Conservation (phyloP, 1,140 invertebrate genomes). For the Paraescarpia echinospica region DNA sequence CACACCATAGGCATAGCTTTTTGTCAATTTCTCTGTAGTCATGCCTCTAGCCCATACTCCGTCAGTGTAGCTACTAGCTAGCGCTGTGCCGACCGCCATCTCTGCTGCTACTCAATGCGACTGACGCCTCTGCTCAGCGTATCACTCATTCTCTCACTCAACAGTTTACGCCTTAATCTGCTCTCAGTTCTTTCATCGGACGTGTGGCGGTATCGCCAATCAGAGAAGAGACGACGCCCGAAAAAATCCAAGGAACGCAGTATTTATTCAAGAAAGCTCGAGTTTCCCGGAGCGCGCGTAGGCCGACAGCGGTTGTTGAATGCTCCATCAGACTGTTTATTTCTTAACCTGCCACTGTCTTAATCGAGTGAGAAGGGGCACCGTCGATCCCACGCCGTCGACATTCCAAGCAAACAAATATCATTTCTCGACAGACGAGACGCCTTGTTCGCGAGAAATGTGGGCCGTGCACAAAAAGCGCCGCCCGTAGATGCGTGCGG, state of each 20-base stretch:
- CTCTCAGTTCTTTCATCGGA: neutral
- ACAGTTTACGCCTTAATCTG: neutral
- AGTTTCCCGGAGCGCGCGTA: neutral
- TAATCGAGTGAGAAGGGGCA: neutral
- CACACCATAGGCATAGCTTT: too few species aligned
- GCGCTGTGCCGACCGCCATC: neutral
- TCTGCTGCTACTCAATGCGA: neutral
- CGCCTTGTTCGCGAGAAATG: neutral
- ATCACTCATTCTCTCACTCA: neutral
- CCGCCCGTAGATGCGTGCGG: neutral
- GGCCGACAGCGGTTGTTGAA: neutral
- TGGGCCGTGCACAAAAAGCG: neutral
- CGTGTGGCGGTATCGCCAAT: neutral
- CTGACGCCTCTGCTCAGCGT: neutral
- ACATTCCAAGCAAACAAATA: neutral
- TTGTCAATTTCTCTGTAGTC: too few species aligned
- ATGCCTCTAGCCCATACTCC: too few species aligned
- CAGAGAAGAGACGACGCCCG: neutral
- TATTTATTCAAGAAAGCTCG: neutral
- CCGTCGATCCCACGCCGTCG: neutral
- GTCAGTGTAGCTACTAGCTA: too few species aligned
- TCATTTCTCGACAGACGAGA: neutral
- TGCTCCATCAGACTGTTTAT: neutral
- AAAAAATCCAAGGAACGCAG: neutral
- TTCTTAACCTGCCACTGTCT: neutral